A percentile compares a stretch with the other conserved stretches of the same genome.
Evolutionary conservation across 2,113 vertebrate species (phyloP).

Genomic region (Himantopus leucocephalus): DNA sequence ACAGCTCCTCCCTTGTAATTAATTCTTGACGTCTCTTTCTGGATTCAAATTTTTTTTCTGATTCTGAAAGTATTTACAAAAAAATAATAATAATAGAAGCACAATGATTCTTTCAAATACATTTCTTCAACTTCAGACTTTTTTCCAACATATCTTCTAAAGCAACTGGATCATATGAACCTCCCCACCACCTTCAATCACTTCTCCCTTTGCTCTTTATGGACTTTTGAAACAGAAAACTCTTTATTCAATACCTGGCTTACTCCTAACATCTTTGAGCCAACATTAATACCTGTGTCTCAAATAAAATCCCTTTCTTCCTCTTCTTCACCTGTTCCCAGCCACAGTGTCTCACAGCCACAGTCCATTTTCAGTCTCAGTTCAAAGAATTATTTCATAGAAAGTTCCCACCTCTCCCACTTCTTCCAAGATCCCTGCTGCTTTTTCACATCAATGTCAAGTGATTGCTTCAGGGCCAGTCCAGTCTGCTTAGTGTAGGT

Average conservation of each 20-base stretch:
- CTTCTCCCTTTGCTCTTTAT: background rate
- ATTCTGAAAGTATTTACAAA: background rate
- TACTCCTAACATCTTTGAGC: background rate
- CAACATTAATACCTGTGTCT: background rate
- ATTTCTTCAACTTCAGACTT: background rate
- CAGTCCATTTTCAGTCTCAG: background rate
- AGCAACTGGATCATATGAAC: background rate
- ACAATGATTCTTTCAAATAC: background rate
- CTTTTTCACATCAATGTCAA: background rate
- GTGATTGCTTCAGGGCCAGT: background rate
- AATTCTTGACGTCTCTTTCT: conserved; percentile 1
- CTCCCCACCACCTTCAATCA: background rate
- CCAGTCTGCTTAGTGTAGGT: background rate
- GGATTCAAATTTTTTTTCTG: background rate
- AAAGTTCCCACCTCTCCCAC: background rate
- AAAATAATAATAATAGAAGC: background rate
- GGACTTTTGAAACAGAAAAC: background rate
- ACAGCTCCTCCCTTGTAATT: background rate
- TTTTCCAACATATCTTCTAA: background rate
- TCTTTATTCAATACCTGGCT: background rate
- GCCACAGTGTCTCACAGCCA: background rate
- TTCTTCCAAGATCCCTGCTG: background rate
- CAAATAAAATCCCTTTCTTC: background rate
- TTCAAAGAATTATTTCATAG: background rate
- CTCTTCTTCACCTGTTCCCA: background rate